phyloP scores from a whole-genome alignment of 1,140 invertebrate genomes.

The Cyrtorhinus lividipennis region DNA sequence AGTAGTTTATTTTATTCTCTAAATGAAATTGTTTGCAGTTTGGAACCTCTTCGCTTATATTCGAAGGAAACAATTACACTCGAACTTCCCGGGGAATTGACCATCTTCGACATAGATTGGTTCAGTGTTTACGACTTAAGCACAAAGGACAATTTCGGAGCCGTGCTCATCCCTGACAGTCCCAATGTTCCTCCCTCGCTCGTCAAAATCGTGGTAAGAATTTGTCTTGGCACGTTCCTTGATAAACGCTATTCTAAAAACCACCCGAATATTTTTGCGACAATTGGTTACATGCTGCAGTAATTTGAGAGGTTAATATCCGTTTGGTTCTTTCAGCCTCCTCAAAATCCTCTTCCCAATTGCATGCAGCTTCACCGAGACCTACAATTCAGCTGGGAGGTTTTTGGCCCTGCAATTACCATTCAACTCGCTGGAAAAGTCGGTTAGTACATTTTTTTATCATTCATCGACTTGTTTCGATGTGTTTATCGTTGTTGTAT shows the following conservation, averaged over 20 bases:
- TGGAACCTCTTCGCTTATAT: slow-evolving; percentile 55
- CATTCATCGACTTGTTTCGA: background rate
- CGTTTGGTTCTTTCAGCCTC: slow-evolving; percentile 29
- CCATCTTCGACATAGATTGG: slow-evolving; percentile 75
- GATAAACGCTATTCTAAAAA: too few species aligned
- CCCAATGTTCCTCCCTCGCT: slow-evolving; percentile 75
- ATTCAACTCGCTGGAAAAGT: slow-evolving; percentile 71
- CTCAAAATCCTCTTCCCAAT: slow-evolving; percentile 53
- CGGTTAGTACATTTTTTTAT: slow-evolving; percentile 29
- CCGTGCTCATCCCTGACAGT: slow-evolving; percentile 60
- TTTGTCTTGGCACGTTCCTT: background rate
- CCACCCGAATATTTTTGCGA: too few species aligned
- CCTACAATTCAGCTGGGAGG: slow-evolving; percentile 73
- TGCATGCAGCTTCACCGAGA: slow-evolving; percentile 73
- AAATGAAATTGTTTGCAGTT: too few species aligned
- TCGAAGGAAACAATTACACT: slow-evolving; percentile 57
- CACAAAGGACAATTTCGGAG: slow-evolving; percentile 54
- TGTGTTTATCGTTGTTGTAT: background rate
- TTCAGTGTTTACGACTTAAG: slow-evolving; percentile 63
- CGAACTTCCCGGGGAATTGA: slow-evolving; percentile 64
- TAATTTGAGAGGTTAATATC: background rate
- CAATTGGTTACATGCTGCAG: too few species aligned
- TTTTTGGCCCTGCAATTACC: slow-evolving; percentile 76
- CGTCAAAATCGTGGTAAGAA: slow-evolving; percentile 35
- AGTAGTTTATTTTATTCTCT: too few species aligned